A percentile compares a stretch with the other conserved stretches of the same genome.
Evolutionary conservation across 2,797 vertebrate species (phyloP).

Genomic region (Sciurus carolinensis): DNA sequence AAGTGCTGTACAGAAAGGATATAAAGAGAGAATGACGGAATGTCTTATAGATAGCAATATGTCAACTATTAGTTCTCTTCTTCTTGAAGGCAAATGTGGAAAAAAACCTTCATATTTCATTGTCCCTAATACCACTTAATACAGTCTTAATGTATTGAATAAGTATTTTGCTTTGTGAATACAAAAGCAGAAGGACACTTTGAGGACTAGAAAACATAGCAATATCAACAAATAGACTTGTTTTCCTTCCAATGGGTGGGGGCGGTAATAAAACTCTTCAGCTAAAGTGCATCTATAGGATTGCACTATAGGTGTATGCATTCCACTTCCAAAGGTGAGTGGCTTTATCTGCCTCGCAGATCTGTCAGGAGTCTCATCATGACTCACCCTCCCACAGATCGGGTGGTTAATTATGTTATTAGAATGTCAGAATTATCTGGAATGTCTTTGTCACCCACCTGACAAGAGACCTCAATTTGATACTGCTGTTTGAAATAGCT

Average conservation of each 20-base stretch:
- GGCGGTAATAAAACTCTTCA: neutral
- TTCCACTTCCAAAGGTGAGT: neutral
- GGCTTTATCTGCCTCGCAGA: neutral
- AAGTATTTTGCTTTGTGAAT: neutral
- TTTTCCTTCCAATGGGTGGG: neutral
- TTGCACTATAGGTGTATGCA: neutral
- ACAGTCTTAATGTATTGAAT: neutral
- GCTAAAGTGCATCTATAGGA: too few species aligned
- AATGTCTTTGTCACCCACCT: constrained; percentile 66
- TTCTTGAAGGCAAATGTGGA: neutral
- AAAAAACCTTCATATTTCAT: neutral
- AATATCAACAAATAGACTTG: neutral
- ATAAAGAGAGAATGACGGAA: neutral
- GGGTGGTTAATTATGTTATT: constrained; percentile 67
- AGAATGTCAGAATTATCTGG: constrained; percentile 67
- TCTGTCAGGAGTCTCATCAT: constrained; percentile 55
- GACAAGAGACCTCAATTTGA: constrained; percentile 59
- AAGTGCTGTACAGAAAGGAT: neutral
- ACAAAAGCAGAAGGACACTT: neutral
- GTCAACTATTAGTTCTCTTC: neutral
- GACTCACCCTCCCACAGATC: constrained; percentile 58
- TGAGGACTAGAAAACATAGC: neutral
- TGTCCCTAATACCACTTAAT: neutral
- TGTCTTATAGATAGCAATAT: neutral
- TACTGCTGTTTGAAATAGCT: constrained; percentile 46